Evolutionary conservation across 1,140 invertebrate genomes (phyloP), one percentile per base, ranked within the genome.

Genomic region (Eciton burchellii): DNA sequence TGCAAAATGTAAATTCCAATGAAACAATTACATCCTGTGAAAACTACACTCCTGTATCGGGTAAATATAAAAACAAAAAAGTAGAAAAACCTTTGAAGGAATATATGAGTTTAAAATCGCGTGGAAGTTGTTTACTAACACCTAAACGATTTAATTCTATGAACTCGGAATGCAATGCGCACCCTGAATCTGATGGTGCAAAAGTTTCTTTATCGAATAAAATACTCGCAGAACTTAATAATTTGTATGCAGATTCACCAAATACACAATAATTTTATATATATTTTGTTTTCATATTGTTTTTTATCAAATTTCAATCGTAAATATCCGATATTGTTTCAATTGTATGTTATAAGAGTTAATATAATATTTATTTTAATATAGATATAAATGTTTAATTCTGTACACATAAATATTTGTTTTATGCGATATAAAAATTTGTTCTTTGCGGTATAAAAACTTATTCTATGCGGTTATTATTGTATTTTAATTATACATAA

Each of bases 101-200:
- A 74, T 91, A 91, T 24, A 88, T 91, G 86, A 77, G 82, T 19
- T 65, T 91, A 41, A 91, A 91, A 41, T 89, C 88, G 21, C 82
- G 65, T 26, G 77, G 86, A 41, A 89, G 71, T 11, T 90, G 90
- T 60, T 76, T 91, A 29, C 41, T 85, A 26, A 91, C 91, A 21
- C 91, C 91, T 8, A 87, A 87, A 26, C 84, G 74, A 57, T 83
- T 88, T 43, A 84, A 60, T 52, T 81, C 62, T 21, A 16, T 70
- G 41, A 29, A 47, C 14, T 29, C 79, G 47, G 52, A 16, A 29
- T 24, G 21, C 9, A 59, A 57, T 16, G 14, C 8, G 45, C 0
- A 41, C 24, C 12, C n/a, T 9, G 57, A 74, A 49, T 35, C 43
- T 47, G n/a, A 24, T 60, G 16, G 43, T 26, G 6, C 43, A 41